Conservation (phyloP, 2,797 vertebrate genomes). For the Odontamblyopus lacepedii region DNA sequence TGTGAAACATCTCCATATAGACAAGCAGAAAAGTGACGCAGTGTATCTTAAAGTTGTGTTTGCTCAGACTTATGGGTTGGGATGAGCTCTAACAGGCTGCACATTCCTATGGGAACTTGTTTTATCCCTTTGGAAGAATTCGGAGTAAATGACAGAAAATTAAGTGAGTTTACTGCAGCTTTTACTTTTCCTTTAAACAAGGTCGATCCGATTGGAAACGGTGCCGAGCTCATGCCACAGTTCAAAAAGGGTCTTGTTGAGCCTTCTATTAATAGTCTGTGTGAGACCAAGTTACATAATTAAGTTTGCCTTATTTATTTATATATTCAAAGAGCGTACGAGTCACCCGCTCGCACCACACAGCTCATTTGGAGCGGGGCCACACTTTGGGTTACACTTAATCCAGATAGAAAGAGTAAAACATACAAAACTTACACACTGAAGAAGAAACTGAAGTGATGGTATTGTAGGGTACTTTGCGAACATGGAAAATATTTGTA, state of each 20-base stretch:
- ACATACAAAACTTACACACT: background rate
- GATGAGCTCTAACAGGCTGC: background rate
- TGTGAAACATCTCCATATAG: too few relatives aligned
- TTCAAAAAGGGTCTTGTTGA: constrained; percentile 50
- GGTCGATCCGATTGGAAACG: constrained; percentile 59
- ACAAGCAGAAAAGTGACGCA: too few relatives aligned
- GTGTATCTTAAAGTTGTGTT: background rate
- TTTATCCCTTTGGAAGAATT: background rate
- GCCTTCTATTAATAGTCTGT: constrained; percentile 44
- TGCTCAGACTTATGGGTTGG: background rate
- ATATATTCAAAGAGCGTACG: constrained; percentile 37
- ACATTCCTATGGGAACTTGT: background rate
- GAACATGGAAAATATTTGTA: too few relatives aligned
- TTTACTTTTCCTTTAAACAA: constrained; percentile 35
- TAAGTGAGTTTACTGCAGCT: background rate
- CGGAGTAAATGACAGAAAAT: background rate
- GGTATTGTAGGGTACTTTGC: too few relatives aligned
- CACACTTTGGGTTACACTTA: constrained; percentile 16
- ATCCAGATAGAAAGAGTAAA: background rate
- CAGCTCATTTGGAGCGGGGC: constrained; percentile 44
- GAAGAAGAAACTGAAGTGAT: too few relatives aligned
- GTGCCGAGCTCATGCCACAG: constrained; percentile 45
- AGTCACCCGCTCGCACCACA: constrained; percentile 35
- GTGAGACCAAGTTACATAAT: constrained; percentile 47
- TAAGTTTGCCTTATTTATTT: constrained; percentile 47